Evolutionary conservation across 1,140 invertebrate genomes (phyloP).

Genomic region (Platorchestia sp.): DNA sequence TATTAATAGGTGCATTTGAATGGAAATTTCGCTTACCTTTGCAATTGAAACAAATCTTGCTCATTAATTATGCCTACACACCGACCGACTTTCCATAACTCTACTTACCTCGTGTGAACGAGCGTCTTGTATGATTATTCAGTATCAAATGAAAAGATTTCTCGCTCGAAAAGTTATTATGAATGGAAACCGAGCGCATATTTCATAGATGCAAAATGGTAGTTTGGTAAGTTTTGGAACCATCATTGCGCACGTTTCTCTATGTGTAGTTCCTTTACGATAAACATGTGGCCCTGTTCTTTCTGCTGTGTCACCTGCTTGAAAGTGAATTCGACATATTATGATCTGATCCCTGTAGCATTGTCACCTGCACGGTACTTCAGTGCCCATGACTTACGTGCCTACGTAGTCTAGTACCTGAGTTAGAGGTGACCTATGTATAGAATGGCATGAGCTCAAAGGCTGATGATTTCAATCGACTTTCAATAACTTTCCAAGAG

Average conservation of each 20-base stretch:
- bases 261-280: background rate
- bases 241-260: background rate
- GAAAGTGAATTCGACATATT: background rate
- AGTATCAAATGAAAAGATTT: background rate
- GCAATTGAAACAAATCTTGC: background rate
- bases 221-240: background rate
- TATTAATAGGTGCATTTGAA: conserved; percentile 3
- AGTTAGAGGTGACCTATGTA: background rate
- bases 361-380: background rate
- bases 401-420: background rate
- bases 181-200: background rate
- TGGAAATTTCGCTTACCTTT: background rate
- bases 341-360: background rate
- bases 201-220: background rate
- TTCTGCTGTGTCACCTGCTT: background rate
- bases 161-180: background rate
- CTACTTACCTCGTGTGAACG: background rate
- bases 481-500: background rate
- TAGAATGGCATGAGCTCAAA: background rate
- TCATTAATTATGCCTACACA: background rate
- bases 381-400: background rate
- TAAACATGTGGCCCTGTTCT: background rate
- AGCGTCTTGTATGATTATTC: background rate
- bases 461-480: background rate
- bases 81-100: background rate